These are phyloP conservation scores for Melitaea cinxia DNA, from an alignment of 1,140 invertebrate species.

Conservation along the genomic window DNA sequence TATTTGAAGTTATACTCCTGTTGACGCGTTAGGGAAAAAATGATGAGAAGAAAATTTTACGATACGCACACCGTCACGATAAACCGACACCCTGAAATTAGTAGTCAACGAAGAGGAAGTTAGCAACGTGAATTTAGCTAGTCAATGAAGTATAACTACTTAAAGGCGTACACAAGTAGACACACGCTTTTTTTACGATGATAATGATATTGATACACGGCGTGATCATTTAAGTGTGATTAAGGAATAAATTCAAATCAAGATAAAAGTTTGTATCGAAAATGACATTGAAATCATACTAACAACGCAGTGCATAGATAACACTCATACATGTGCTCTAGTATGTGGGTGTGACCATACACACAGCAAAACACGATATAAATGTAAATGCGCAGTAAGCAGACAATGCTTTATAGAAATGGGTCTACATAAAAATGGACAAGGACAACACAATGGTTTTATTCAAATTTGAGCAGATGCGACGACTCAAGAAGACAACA, in stretches of 20 bases:
- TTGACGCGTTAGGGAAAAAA: too few relatives aligned
- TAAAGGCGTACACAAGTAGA: too few relatives aligned
- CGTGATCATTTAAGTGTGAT: neutral
- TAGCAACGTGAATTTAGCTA: too few relatives aligned
- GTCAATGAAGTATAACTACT: too few relatives aligned
- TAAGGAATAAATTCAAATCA: neutral
- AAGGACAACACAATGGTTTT: neutral
- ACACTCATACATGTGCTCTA: neutral
- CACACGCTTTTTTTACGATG: too few relatives aligned
- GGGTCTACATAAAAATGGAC: constrained; percentile 2
- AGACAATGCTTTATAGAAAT: neutral
- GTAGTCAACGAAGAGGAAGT: too few relatives aligned
- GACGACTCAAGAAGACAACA: neutral
- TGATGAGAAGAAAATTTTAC: too few relatives aligned
- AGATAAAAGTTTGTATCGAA: neutral
- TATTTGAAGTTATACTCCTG: too few relatives aligned
- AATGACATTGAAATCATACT: neutral
- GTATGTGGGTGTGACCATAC: constrained; percentile 20
- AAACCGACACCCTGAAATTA: too few relatives aligned
- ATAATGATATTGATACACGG: neutral
- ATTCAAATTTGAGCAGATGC: constrained; percentile 6
- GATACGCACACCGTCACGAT: too few relatives aligned
- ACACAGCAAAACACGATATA: constrained; percentile 8
- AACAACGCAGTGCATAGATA: neutral
- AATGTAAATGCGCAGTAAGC: constrained; percentile 10